Percentiles rank a stretch among this genome's conserved stretches.
Evolutionary conservation across 1,140 invertebrate genomes (phyloP).

Genomic region (Drosophila tani): DNA sequence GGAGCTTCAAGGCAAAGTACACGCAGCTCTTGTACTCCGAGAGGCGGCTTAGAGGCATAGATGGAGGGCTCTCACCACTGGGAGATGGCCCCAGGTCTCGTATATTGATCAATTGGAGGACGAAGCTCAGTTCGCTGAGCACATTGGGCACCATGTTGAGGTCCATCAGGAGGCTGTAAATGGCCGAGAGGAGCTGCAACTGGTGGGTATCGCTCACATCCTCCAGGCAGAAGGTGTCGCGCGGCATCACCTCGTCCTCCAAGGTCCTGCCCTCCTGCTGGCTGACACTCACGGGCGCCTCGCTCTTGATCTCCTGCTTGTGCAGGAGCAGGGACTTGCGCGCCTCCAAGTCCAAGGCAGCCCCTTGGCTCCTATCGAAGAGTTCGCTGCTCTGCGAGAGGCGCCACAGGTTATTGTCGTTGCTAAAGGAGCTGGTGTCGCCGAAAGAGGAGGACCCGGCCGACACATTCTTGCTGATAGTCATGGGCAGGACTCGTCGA

Average conservation of each 20-base stretch:
- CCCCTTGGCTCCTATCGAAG: constrained; percentile 67
- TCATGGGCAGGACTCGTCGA: constrained; percentile 77
- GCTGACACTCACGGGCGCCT: constrained; percentile 38
- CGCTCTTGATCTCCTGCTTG: constrained; percentile 66
- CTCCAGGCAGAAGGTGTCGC: constrained; percentile 27
- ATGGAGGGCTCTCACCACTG: neutral
- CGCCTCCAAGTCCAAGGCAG: constrained; percentile 63
- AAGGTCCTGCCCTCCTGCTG: constrained; percentile 16
- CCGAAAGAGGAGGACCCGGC: constrained; percentile 65
- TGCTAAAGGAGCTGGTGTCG: constrained; percentile 76
- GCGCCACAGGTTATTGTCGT: constrained; percentile 77
- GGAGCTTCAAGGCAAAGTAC: constrained; percentile 65
- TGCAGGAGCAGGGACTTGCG: constrained; percentile 62
- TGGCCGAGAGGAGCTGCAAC: constrained; percentile 52
- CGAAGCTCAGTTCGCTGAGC: constrained; percentile 71
- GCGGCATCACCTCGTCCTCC: constrained; percentile 13
- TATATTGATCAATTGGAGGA: constrained; percentile 73
- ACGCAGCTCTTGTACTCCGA: constrained; percentile 63
- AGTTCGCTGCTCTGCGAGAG: constrained; percentile 68
- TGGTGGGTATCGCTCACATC: constrained; percentile 30
- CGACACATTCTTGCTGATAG: constrained; percentile 66
- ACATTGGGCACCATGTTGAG: constrained; percentile 76
- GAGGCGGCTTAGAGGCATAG: constrained; percentile 5
- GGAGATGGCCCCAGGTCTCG: constrained; percentile 1
- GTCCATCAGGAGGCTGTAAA: constrained; percentile 74